Conservation (phyloP, 2,113 vertebrate species). For the Oncorhynchus kisutch region DNA sequence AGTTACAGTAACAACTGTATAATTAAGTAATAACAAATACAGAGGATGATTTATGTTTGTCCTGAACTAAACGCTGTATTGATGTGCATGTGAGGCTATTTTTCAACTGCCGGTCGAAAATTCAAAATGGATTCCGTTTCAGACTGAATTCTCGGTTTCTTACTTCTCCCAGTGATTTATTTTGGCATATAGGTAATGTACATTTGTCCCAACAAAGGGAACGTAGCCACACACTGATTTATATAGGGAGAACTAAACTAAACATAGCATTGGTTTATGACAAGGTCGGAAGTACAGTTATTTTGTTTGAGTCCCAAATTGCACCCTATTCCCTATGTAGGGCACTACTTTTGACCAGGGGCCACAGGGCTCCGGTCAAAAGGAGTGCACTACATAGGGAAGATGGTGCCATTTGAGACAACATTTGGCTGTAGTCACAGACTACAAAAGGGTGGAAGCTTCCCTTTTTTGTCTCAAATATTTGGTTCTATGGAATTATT, state of each 20-base stretch:
- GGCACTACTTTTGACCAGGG: no score
- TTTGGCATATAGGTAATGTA: conserved; percentile 10
- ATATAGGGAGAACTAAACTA: conserved; percentile 5
- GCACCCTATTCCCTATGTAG: neutral
- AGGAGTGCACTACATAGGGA: no score
- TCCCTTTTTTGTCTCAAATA: neutral
- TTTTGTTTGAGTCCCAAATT: no score
- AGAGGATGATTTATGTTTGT: conserved; percentile 30
- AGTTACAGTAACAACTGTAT: conserved; percentile 3
- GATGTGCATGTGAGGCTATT: conserved; percentile 33
- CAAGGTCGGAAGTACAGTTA: neutral
- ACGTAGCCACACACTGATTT: neutral
- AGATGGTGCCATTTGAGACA: no score
- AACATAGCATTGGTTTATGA: neutral
- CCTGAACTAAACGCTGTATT: conserved; percentile 15
- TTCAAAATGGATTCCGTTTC: conserved; percentile 12
- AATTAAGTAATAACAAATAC: conserved; percentile 39
- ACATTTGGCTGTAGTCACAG: no score
- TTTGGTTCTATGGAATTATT: neutral
- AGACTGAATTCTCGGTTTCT: neutral
- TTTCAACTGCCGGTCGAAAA: conserved; percentile 10
- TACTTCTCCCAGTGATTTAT: conserved; percentile 28
- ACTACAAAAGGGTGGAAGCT: neutral
- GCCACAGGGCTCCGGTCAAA: no score
- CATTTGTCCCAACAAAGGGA: neutral